Conservation (phyloP, 2,113 vertebrate species). For the Ptychochromis oligacanthus region DNA sequence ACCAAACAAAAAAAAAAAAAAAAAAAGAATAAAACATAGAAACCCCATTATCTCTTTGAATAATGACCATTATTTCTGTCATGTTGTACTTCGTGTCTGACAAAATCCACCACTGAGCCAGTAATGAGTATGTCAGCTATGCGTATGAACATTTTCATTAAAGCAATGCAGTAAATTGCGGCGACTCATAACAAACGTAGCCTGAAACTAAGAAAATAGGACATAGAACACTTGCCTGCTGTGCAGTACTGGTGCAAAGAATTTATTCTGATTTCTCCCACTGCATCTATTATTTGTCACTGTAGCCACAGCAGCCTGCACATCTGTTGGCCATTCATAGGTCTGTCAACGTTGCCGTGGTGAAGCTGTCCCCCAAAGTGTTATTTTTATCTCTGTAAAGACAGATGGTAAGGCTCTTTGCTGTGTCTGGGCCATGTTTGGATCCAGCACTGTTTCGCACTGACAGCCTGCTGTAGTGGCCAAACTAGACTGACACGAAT, state of each 20-base stretch:
- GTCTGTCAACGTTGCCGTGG: slow-evolving; percentile 4
- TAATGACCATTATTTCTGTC: neutral
- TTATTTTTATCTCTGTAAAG: slow-evolving; percentile 55
- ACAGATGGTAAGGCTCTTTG: slow-evolving; percentile 20
- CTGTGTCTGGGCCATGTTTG: slow-evolving; percentile 51
- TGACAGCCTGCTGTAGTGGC: slow-evolving; percentile 26
- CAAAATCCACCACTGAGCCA: neutral
- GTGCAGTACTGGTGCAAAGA: neutral
- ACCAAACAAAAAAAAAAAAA: slow-evolving; percentile 42
- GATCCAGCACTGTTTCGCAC: slow-evolving; percentile 9
- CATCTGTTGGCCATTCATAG: slow-evolving; percentile 51
- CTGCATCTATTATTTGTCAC: slow-evolving; percentile 9
- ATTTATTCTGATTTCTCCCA: neutral
- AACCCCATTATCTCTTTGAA: neutral
- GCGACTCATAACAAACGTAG: neutral
- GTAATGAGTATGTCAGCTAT: slow-evolving; percentile 2
- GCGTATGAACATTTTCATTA: slow-evolving; percentile 7
- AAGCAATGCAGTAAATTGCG: neutral
- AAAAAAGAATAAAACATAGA: neutral
- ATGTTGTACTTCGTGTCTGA: neutral
- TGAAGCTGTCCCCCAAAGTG: slow-evolving; percentile 8
- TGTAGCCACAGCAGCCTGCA: neutral
- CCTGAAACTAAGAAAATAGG: neutral
- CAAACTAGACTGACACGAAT: slow-evolving; percentile 33
- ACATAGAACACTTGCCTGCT: neutral